A percentile compares a stretch with the other conserved stretches of the same genome.
Conservation (phyloP, 2,888 invertebrate species). For the Eupithecia pulchellata region DNA sequence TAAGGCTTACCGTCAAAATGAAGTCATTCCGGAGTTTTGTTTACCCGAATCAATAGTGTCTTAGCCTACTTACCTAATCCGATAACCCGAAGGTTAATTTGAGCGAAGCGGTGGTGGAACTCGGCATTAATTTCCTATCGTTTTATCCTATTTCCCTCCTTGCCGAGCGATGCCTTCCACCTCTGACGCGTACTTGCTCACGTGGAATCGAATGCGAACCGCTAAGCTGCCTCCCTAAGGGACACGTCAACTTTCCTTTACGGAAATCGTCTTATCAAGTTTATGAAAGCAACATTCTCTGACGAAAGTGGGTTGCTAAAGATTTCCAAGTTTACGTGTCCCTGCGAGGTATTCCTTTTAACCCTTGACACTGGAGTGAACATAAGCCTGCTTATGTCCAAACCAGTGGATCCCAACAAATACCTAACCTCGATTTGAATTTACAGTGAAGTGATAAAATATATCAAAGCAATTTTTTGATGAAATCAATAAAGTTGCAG, state of each 20-base stretch:
- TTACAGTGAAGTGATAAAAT: constrained; percentile 76
- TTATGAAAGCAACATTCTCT: constrained; percentile 36
- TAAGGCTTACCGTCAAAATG: constrained; percentile 41
- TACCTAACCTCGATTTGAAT: constrained; percentile 45
- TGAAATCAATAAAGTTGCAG: constrained; percentile 67
- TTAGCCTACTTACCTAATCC: constrained; percentile 46
- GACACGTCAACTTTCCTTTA: constrained; percentile 59
- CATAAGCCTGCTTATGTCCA: constrained; percentile 76
- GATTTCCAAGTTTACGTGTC: constrained; percentile 60
- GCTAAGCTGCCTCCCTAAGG: constrained; percentile 80
- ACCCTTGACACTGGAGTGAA: constrained; percentile 67
- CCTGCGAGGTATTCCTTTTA: constrained; percentile 67
- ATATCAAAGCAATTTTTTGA: constrained; percentile 73
- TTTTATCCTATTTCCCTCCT: constrained; percentile 75
- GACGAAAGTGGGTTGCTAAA: constrained; percentile 40
- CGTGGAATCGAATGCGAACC: constrained; percentile 80
- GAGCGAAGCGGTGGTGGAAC: constrained; percentile 81
- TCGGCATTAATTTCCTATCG: constrained; percentile 63
- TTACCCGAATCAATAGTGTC: constrained; percentile 49
- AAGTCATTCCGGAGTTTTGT: constrained; percentile 50
- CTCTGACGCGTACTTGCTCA: constrained; percentile 75
- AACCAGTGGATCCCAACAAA: constrained; percentile 61
- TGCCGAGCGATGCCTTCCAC: constrained; percentile 83
- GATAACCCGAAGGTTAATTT: constrained; percentile 52
- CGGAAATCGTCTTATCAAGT: constrained; percentile 37